A percentile compares a stretch with the other conserved stretches of the same genome.
Conservation (phyloP, 2,113 vertebrate species). For the Saccopteryx bilineata region DNA sequence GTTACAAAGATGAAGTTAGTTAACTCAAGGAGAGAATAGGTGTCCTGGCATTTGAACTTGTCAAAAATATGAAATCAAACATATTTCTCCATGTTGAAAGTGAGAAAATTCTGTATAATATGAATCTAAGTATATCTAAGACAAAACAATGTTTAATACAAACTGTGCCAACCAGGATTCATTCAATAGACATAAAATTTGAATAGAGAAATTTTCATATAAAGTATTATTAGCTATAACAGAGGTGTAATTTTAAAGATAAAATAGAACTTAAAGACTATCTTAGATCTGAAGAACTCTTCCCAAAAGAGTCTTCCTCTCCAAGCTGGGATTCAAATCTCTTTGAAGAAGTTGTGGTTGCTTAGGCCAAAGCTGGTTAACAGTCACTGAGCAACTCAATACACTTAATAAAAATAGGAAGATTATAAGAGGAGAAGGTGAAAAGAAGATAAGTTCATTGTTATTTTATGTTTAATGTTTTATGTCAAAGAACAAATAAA, state of each 20-base stretch:
- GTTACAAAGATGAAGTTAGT: background rate
- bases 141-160: background rate
- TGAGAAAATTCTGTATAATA: background rate
- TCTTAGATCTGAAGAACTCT: background rate
- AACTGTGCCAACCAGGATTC: background rate
- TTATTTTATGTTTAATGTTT: background rate
- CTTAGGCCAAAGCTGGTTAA: background rate
- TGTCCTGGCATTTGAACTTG: background rate
- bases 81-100: background rate
- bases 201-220: background rate
- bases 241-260: background rate
- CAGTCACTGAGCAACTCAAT: background rate
- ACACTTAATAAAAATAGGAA: background rate
- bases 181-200: background rate
- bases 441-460: background rate
- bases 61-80: background rate
- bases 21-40: background rate
- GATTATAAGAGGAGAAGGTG: accelerated
- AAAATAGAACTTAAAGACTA: background rate
- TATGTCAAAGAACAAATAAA: background rate
- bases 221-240: background rate
- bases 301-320: background rate
- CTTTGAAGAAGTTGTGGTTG: background rate
- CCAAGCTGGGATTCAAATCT: background rate
- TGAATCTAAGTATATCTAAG: background rate